Conservation (phyloP, 1,140 invertebrate species). For the Aethina tumida region DNA sequence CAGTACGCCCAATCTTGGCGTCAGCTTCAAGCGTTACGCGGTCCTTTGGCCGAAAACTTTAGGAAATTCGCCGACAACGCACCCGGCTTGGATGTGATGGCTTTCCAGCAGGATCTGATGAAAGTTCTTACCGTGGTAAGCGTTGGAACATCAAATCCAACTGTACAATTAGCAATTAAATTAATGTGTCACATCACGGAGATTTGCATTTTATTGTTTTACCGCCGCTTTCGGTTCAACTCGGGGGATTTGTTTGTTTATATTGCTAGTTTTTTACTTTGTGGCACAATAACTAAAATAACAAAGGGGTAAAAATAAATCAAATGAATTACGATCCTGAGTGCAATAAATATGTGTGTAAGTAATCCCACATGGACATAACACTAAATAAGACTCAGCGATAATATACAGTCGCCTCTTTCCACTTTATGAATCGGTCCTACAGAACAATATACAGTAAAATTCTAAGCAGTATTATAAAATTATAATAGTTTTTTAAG, state of each 20-base stretch:
- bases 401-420: too few relatives aligned
- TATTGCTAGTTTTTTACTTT: not conserved
- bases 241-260: not conserved
- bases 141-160: slow-evolving; percentile 8
- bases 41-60: slow-evolving; percentile 68
- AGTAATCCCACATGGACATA: too few relatives aligned
- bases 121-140: slow-evolving; percentile 53
- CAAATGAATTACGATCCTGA: not conserved
- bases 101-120: slow-evolving; percentile 55
- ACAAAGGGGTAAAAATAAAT: not conserved
- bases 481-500: too few relatives aligned
- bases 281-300: not conserved
- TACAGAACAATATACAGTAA: too few relatives aligned
- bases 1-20: slow-evolving; percentile 81
- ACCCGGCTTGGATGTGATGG: slow-evolving; percentile 55
- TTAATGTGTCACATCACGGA: not conserved
- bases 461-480: too few relatives aligned
- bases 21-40: slow-evolving; percentile 63
- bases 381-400: too few relatives aligned
- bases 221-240: not conserved
- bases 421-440: too few relatives aligned
- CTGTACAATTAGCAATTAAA: not conserved
- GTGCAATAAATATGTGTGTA: too few relatives aligned
- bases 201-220: not conserved
- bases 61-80: slow-evolving; percentile 63